A percentile compares a stretch with the other conserved stretches of the same genome.
phyloP scores from a whole-genome alignment of 2,113 vertebrate genomes.

The Mionectes macconnelli region DNA sequence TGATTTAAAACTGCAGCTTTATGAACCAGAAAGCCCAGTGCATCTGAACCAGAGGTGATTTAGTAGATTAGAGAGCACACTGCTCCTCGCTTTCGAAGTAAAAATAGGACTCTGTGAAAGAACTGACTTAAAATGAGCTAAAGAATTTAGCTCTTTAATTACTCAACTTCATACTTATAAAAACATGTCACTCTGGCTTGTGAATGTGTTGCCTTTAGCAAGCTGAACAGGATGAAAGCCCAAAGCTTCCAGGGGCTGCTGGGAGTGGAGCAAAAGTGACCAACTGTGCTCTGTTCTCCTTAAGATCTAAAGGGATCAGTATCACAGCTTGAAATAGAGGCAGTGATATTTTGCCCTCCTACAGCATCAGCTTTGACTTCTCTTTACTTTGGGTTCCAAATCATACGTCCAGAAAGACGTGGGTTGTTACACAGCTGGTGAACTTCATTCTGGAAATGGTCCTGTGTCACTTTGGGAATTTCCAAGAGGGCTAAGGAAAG shows the following conservation, averaged over 20 bases:
- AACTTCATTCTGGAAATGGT: neutral
- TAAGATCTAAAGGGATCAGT: neutral
- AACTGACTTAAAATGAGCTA: neutral
- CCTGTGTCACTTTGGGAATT: neutral
- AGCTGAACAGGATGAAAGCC: neutral
- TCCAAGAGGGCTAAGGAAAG: neutral
- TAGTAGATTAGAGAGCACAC: neutral
- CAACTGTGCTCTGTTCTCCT: neutral
- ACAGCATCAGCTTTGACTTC: neutral
- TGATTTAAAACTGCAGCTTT: neutral
- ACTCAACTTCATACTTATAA: neutral
- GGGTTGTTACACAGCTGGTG: neutral
- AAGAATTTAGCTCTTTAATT: neutral
- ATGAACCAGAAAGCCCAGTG: neutral
- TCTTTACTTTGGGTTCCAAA: neutral
- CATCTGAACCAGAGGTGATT: neutral
- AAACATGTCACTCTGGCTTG: neutral
- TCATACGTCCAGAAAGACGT: neutral
- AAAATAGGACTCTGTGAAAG: neutral
- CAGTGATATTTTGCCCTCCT: neutral
- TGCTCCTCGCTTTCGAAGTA: neutral
- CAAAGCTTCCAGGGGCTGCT: neutral
- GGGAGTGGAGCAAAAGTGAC: neutral
- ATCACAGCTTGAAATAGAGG: too few species aligned
- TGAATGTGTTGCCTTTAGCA: neutral